Conservation (phyloP, 2,888 invertebrate species). For the Eustalomyia histrio region DNA sequence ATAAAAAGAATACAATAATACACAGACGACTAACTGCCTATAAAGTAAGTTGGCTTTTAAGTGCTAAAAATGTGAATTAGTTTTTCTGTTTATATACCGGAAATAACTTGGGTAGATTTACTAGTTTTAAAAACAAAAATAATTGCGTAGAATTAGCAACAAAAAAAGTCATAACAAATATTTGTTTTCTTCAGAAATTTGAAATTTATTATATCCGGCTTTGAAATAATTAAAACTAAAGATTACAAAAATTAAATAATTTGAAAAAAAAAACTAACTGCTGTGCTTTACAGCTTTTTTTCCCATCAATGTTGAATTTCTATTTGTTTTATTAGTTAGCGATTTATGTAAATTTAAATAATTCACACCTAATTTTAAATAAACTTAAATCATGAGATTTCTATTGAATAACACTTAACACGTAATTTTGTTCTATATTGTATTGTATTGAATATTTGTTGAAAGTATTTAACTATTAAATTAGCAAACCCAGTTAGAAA, state of each 20-base stretch:
- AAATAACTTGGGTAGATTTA: constrained; percentile 54
- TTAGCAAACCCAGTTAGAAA: not conserved
- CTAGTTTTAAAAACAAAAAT: constrained; percentile 43
- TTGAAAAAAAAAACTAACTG: not conserved
- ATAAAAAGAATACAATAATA: constrained; percentile 56
- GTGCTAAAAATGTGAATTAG: constrained; percentile 43
- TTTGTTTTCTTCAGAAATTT: constrained; percentile 2
- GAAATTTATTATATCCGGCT: constrained; percentile 9
- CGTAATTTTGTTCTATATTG: constrained; percentile 9
- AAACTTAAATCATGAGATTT: not conserved
- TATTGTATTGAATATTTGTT: constrained; percentile 17
- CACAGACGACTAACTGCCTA: constrained; percentile 25
- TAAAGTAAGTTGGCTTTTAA: constrained; percentile 40
- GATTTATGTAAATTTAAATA: constrained; percentile 13
- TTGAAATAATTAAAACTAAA: not conserved
- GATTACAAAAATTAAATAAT: not conserved
- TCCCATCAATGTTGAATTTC: not conserved
- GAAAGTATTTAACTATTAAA: constrained; percentile 39
- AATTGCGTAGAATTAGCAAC: constrained; percentile 29
- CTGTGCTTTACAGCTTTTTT: no score
- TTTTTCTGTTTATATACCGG: constrained; percentile 41
- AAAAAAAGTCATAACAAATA: constrained; percentile 15
- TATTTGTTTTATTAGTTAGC: constrained; percentile 8
- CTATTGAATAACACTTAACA: constrained; percentile 7
- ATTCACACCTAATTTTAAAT: constrained; percentile 21